Evolutionary conservation across 2,888 invertebrate species (phyloP).

Genomic region (Melanostoma mellinum): DNA sequence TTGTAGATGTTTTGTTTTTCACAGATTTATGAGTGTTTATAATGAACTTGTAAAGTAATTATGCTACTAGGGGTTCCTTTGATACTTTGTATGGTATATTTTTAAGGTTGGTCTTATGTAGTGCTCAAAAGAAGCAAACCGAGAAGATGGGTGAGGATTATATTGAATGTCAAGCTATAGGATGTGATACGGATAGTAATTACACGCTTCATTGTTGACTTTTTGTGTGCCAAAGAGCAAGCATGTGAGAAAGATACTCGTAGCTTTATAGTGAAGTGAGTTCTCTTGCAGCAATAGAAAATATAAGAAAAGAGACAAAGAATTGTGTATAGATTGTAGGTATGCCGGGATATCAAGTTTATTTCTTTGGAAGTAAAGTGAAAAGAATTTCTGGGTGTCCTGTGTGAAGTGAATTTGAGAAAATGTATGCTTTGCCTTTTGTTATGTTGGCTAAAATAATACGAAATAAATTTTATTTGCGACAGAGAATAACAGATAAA

Average conservation of each 20-base stretch:
- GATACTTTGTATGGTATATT: conserved; percentile 48
- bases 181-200: conserved; percentile 78
- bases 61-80: conserved; percentile 76
- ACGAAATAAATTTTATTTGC: conserved; percentile 34
- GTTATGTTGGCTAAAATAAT: conserved; percentile 45
- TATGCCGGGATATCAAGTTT: conserved; percentile 37
- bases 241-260: conserved; percentile 12
- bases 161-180: conserved; percentile 69
- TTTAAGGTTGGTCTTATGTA: conserved; percentile 55
- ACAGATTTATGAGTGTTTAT: conserved; percentile 81
- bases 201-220: conserved; percentile 81
- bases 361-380: conserved; percentile 44
- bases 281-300: background rate
- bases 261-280: background rate
- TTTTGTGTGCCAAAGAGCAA: conserved; percentile 47
- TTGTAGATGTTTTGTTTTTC: conserved; percentile 70
- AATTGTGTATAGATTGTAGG: conserved; percentile 26
- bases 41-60: conserved; percentile 82
- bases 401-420: conserved; percentile 64
- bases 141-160: conserved; percentile 32
- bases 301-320: conserved; percentile 7
- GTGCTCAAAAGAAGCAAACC: conserved; percentile 21
- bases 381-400: conserved; percentile 18
- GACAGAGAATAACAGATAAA: background rate
- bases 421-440: conserved; percentile 56